Evolutionary conservation across 2,888 invertebrate species (phyloP).

Genomic region (Chrysodeixis includens): DNA sequence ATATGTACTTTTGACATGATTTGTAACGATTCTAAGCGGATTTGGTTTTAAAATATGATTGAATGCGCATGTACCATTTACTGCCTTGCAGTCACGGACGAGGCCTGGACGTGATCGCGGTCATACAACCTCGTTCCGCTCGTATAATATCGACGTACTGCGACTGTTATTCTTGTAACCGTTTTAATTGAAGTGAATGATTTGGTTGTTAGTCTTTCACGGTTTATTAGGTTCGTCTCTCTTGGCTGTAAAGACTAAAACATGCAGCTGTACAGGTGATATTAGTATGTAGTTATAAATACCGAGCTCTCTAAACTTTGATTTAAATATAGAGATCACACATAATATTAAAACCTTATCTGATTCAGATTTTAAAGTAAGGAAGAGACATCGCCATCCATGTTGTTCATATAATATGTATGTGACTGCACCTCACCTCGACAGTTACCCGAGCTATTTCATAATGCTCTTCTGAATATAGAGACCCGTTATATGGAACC

Average conservation of each 20-base stretch:
- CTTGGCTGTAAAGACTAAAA: background rate
- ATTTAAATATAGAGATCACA: background rate
- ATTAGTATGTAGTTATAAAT: background rate
- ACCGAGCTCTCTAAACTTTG: too few relatives aligned
- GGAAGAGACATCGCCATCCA: constrained; percentile 29
- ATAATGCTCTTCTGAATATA: constrained; percentile 69
- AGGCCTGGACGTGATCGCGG: constrained; percentile 71
- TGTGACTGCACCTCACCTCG: constrained; percentile 38
- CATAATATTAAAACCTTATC: background rate
- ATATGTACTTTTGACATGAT: background rate
- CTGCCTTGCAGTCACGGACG: constrained; percentile 64
- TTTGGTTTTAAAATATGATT: background rate
- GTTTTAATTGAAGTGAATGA: constrained; percentile 53
- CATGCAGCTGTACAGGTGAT: constrained; percentile 4
- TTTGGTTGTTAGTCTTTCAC: constrained; percentile 40
- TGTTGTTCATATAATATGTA: constrained; percentile 34
- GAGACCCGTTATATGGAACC: constrained; percentile 79
- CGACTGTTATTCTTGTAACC: constrained; percentile 61
- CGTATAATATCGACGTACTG: constrained; percentile 54
- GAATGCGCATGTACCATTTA: constrained; percentile 32
- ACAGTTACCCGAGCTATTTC: constrained; percentile 67
- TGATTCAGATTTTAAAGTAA: background rate
- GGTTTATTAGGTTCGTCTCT: constrained; percentile 37
- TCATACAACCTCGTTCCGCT: constrained; percentile 65
- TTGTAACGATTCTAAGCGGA: background rate